These are phyloP conservation scores for Amphiduros pacificus DNA, from an alignment of 2,888 invertebrate species.

Conservation along the genomic window DNA sequence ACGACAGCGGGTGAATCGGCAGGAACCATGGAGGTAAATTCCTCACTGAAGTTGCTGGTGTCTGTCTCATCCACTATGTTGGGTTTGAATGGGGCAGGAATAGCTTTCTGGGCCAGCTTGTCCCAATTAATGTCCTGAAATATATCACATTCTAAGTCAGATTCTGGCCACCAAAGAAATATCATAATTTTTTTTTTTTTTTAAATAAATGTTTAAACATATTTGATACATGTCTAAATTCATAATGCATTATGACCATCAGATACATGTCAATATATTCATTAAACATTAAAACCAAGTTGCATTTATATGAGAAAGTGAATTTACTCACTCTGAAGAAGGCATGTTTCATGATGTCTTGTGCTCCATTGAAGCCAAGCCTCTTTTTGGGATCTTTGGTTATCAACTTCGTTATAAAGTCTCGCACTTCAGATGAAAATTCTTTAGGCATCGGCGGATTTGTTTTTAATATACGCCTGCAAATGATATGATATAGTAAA, in stretches of 20 bases:
- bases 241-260: no score
- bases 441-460: constrained; percentile 87
- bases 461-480: constrained; percentile 79
- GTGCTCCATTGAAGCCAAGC: constrained; percentile 80
- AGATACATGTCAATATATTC: no score
- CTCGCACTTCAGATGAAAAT: constrained; percentile 73
- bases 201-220: no score
- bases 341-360: constrained; percentile 84
- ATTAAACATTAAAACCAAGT: background rate
- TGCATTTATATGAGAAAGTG: background rate
- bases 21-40: constrained; percentile 90
- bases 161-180: no score
- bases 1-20: constrained; percentile 89
- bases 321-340: constrained; percentile 74
- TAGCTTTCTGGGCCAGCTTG: constrained; percentile 74
- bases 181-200: no score
- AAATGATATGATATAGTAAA: constrained; percentile 16
- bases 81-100: constrained; percentile 90
- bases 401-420: constrained; percentile 80
- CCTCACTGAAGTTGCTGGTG: constrained; percentile 94
- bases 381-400: constrained; percentile 87
- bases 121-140: constrained; percentile 77
- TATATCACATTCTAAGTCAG: constrained; percentile 1
- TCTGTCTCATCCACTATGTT: constrained; percentile 81
- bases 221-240: no score